Evolutionary conservation across 2,797 vertebrate species (phyloP).

Genomic region (Silurus lanzhouensis): DNA sequence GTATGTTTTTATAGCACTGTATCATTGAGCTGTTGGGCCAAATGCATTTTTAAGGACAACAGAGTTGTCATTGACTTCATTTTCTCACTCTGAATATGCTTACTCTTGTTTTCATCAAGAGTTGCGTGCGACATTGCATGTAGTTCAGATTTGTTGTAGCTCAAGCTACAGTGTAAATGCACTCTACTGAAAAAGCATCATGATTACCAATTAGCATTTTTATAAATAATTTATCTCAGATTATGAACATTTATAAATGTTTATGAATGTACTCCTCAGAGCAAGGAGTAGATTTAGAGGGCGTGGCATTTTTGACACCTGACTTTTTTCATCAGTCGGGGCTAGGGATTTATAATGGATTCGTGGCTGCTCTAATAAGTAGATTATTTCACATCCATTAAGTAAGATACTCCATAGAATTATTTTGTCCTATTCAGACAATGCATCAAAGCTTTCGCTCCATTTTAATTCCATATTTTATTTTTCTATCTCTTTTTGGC

Average conservation of each 20-base stretch:
- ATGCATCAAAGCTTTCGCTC: not conserved
- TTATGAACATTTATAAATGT: not conserved
- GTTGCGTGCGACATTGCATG: not conserved
- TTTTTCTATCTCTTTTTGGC: constrained; percentile 36
- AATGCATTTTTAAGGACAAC: not conserved
- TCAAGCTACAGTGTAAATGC: not conserved
- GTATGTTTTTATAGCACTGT: not conserved
- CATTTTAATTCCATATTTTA: constrained; percentile 25
- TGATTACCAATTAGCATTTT: not conserved
- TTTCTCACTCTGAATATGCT: not conserved
- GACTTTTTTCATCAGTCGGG: not conserved
- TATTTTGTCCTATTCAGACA: constrained; percentile 18
- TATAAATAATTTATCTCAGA: not conserved
- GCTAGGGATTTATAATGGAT: not conserved
- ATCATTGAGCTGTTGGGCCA: not conserved
- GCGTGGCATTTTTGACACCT: not conserved
- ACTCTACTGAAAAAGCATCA: not conserved
- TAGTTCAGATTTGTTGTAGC: not conserved
- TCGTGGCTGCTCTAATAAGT: not conserved
- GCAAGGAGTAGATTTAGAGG: not conserved
- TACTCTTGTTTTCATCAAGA: not conserved
- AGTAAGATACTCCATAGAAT: not conserved
- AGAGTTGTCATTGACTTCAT: not conserved
- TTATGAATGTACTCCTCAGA: not conserved
- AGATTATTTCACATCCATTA: not conserved